These are phyloP conservation scores for Nezara viridula DNA, from an alignment of 2,888 invertebrate genomes.

Conservation along the genomic window DNA sequence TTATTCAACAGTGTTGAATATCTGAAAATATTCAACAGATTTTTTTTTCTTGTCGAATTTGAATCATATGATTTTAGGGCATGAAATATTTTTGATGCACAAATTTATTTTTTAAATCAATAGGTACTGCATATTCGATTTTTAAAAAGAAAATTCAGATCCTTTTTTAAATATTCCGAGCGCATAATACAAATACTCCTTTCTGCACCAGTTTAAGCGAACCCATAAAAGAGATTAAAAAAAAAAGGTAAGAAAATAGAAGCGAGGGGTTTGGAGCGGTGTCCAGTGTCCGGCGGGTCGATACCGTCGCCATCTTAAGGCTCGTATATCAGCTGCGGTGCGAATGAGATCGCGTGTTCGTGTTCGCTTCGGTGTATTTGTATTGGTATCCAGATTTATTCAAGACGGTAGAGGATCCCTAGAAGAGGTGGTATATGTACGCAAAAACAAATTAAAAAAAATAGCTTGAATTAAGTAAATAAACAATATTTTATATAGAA, in stretches of 20 bases:
- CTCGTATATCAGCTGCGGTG: constrained; percentile 25
- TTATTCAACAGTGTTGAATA: no score
- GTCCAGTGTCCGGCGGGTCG: constrained; percentile 46
- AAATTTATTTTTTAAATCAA: no score
- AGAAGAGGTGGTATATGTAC: neutral
- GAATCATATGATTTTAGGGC: no score
- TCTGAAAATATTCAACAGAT: no score
- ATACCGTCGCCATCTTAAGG: constrained; percentile 47
- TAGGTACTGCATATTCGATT: no score
- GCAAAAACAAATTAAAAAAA: neutral
- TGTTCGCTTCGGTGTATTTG: neutral
- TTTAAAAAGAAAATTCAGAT: no score
- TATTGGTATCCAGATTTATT: neutral
- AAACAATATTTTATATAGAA: neutral
- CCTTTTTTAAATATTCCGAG: no score
- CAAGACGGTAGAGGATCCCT: neutral
- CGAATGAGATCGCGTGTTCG: constrained; percentile 21
- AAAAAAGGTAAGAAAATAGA: constrained; percentile 22
- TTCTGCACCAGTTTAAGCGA: neutral
- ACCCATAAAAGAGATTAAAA: constrained; percentile 40
- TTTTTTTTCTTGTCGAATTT: no score
- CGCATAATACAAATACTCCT: neutral
- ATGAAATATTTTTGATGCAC: no score
- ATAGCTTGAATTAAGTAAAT: neutral
- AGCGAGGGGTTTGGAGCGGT: neutral